Conservation (phyloP, 92 coral and sea anemone genomes). For the Porites cylindrica region DNA sequence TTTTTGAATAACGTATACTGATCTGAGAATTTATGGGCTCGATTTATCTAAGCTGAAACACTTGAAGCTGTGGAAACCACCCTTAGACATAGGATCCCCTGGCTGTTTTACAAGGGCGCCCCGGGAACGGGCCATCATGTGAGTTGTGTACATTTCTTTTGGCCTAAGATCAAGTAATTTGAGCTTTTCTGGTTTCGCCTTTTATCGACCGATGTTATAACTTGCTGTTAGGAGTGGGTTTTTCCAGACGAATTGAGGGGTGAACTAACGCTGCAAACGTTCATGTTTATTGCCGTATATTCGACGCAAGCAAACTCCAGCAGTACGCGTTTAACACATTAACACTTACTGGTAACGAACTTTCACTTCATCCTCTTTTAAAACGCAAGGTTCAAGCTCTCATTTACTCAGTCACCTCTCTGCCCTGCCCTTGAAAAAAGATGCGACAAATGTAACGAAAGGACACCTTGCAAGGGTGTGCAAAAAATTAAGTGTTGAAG, state of each 20-base stretch:
- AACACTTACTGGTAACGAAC: neutral
- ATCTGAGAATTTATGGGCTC: too few relatives aligned
- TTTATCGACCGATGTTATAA: constrained; percentile 40
- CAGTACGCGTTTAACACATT: constrained; percentile 20
- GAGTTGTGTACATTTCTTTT: constrained; percentile 51
- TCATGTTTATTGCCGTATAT: constrained; percentile 61
- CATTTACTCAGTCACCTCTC: constrained; percentile 49
- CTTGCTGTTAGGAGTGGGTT: constrained; percentile 61
- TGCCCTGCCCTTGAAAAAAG: constrained; percentile 53
- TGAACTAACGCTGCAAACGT: constrained; percentile 65
- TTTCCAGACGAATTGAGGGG: constrained; percentile 46
- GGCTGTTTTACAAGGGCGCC: neutral
- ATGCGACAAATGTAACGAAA: constrained; percentile 25
- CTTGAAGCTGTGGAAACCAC: neutral
- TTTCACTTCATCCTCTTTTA: neutral
- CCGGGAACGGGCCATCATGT: neutral
- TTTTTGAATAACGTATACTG: too few relatives aligned
- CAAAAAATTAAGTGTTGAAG: constrained; percentile 13
- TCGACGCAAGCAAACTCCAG: constrained; percentile 50
- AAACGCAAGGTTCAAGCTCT: constrained; percentile 11
- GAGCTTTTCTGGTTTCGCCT: constrained; percentile 58
- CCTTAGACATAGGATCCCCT: neutral
- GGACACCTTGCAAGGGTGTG: constrained; percentile 15
- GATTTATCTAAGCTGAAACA: neutral
- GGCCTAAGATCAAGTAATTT: constrained; percentile 47